Evolutionary conservation across 2,888 invertebrate genomes (phyloP).

Genomic region (Isoperla grammatica): DNA sequence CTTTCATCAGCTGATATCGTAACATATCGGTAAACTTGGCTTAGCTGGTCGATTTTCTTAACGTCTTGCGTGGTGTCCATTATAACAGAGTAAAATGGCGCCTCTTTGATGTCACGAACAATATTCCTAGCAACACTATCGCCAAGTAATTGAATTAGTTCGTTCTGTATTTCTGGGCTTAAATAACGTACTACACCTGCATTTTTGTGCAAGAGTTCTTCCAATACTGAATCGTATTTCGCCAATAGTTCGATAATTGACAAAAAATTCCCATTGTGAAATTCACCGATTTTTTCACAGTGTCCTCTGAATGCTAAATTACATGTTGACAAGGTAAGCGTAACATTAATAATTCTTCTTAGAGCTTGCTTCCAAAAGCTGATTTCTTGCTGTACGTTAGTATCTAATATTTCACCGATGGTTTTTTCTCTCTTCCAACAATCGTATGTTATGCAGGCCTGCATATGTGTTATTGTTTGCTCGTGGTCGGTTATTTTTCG

Average conservation of each 20-base stretch:
- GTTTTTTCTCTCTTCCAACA: constrained; percentile 9
- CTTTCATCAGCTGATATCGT: constrained; percentile 7
- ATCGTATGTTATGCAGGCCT: constrained; percentile 2
- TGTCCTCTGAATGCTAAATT: constrained; percentile 9
- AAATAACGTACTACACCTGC: constrained; percentile 16
- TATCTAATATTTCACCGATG: constrained; percentile 2
- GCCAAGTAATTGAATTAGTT: constrained; percentile 22
- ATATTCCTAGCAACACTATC: constrained; percentile 15
- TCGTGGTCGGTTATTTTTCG: constrained; percentile 8
- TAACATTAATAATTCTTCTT: constrained; percentile 6
- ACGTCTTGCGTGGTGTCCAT: constrained; percentile 24
- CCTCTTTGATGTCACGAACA: constrained; percentile 17
- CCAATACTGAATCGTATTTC: constrained; percentile 1
- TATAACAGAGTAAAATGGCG: constrained; percentile 20
- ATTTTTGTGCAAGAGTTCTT: constrained; percentile 2
- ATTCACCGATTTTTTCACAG: constrained; percentile 7
- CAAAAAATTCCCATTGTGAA: constrained; percentile 9
- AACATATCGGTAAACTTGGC: constrained; percentile 14
- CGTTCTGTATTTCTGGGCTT: constrained; percentile 24
- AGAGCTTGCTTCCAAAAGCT: constrained; percentile 4
- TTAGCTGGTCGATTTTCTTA: constrained; percentile 21
- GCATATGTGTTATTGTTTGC: constrained; percentile 9
- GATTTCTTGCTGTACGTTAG: constrained; percentile 3
- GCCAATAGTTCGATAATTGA: constrained; percentile 10
- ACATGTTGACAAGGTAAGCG: constrained; percentile 9